Percentiles rank a stretch among this genome's conserved stretches.
Conservation (phyloP, 2,888 invertebrate species). For the Corbicula japonica region DNA sequence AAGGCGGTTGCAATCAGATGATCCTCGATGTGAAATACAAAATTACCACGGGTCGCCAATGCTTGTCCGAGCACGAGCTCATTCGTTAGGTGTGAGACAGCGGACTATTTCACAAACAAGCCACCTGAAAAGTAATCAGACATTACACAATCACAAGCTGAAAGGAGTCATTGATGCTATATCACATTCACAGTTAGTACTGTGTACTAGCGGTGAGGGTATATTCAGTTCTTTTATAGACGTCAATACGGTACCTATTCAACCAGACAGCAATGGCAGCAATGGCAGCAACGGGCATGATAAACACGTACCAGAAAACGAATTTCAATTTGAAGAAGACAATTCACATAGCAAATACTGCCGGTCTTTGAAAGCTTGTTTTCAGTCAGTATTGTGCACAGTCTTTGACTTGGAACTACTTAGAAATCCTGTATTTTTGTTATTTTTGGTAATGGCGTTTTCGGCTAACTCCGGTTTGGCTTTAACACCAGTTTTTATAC, state of each 20-base stretch:
- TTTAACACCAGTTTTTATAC: conserved; percentile 50
- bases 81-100: not conserved
- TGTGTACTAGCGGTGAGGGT: conserved; percentile 26
- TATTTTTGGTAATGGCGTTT: conserved; percentile 36
- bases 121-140: not conserved
- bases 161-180: conserved; percentile 22
- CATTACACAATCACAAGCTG: not conserved
- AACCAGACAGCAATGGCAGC: not conserved
- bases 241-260: not conserved
- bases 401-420: conserved; percentile 41
- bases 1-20: conserved; percentile 17
- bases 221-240: conserved; percentile 40
- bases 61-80: conserved; percentile 5
- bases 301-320: not conserved
- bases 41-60: conserved; percentile 22
- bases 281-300: not conserved
- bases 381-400: conserved; percentile 18
- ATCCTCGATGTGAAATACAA: conserved; percentile 2
- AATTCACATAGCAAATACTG: too few relatives aligned
- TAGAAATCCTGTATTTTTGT: conserved; percentile 39
- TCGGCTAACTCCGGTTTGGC: conserved; percentile 28
- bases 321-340: too few relatives aligned
- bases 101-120: conserved; percentile 16
- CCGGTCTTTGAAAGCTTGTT: not conserved
- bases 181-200: conserved; percentile 24